These are phyloP conservation scores for Calameuta pallipes DNA, from an alignment of 2,888 invertebrate genomes.

Conservation along the genomic window DNA sequence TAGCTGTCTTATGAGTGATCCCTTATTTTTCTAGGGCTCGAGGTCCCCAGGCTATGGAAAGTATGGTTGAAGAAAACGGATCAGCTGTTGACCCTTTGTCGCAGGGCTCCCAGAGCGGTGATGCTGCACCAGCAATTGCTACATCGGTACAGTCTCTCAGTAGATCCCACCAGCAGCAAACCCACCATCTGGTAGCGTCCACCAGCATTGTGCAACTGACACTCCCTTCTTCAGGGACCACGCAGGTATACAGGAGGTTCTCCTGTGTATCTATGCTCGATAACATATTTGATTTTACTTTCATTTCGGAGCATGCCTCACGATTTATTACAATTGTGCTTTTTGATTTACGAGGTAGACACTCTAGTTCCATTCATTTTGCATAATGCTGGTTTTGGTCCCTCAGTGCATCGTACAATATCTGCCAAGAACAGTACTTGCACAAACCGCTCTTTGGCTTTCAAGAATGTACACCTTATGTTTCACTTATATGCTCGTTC, in stretches of 20 bases:
- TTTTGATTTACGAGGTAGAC: background rate
- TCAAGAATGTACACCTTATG: background rate
- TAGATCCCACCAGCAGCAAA: slow-evolving; percentile 65
- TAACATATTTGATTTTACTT: background rate
- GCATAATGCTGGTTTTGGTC: slow-evolving; percentile 61
- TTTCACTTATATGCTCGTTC: background rate
- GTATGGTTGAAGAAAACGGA: slow-evolving; percentile 93
- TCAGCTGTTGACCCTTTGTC: slow-evolving; percentile 72
- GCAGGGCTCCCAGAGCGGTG: slow-evolving; percentile 68
- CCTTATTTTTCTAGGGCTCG: slow-evolving; percentile 74
- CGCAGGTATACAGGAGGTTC: slow-evolving; percentile 62
- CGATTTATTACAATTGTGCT: background rate
- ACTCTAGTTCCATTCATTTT: slow-evolving; percentile 30
- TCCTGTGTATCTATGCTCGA: slow-evolving; percentile 27
- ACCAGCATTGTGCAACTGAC: slow-evolving; percentile 90
- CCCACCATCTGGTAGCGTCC: slow-evolving; percentile 70
- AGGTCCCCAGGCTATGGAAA: slow-evolving; percentile 80
- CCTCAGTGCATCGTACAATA: background rate
- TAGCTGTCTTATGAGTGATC: background rate
- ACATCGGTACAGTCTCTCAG: slow-evolving; percentile 70
- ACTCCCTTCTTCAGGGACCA: slow-evolving; percentile 68
- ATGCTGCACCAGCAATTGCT: slow-evolving; percentile 68
- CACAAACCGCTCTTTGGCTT: background rate
- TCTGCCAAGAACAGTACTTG: background rate
- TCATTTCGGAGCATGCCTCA: background rate